Evolutionary conservation across 2,888 invertebrate species (phyloP), one percentile per base, ranked within the genome.

Genomic region (Elgonia sp.): DNA sequence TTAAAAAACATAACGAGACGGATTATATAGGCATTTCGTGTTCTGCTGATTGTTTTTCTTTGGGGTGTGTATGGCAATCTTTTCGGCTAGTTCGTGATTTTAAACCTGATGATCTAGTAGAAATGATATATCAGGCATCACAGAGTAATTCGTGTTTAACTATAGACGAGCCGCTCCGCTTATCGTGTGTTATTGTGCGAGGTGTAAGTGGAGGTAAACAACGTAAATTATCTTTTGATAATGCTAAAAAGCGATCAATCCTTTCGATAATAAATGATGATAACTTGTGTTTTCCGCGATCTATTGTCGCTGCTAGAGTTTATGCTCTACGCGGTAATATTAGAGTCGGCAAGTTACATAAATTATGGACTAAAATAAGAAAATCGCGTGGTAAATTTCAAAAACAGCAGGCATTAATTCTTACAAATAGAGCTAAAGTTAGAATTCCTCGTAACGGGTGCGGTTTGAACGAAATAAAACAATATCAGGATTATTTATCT

Each of bases 131-230:
- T 10, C 62, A 12, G 0, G 53, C 37, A 0, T 50, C 37, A 2
- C 81, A 81, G 14, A 81, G 81, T 37, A 81, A 81, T 16, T 37
- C 70, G 0, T 12, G 10, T 16, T 60, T 69, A 39, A 20, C 70
- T 16, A 20, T 81, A 2, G 12, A n/a, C 16, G 62, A 81, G 6
- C 7, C 60, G 4, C 5, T 81, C 0, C 6, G 8, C 4, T 9
- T 79, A 21, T 12, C 37, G 10, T 14, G 4, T 8, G 16, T 46
- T 6, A 46, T 75, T 46, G 46, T 75, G 16, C 16, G 10, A 1
- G 62, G 29, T 0, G 16, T 42, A 21, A 46, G 53, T 8, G 53
- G 40, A 7, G n/a, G 50, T 50, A 16, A 10, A 18, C 18, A 53
- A n/a, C 14, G 14, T 0, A 65, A 55, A 53, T 20, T 77, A 9